Conservation (phyloP, 2,113 vertebrate species). For the Lepus europaeus region DNA sequence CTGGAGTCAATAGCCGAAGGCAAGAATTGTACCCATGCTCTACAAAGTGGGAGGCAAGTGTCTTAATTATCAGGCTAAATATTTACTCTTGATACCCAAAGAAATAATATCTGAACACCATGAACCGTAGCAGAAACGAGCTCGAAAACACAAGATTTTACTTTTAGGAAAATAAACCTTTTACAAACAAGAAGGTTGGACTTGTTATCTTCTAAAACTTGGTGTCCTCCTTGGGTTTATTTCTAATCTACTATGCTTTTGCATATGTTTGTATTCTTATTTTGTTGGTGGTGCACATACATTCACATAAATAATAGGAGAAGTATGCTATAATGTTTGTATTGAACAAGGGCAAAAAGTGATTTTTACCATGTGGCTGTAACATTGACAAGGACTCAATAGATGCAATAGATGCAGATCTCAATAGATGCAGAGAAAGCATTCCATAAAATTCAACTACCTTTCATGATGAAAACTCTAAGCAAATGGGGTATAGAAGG, state of each 20-base stretch:
- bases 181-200: not conserved
- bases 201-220: not conserved
- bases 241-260: not conserved
- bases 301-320: not conserved
- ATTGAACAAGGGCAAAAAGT: not conserved
- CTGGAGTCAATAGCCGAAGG: too few relatives aligned
- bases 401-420: too few relatives aligned
- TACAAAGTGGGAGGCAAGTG: too few relatives aligned
- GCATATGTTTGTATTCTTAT: not conserved
- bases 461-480: too few relatives aligned
- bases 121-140: not conserved
- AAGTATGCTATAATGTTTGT: not conserved
- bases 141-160: not conserved
- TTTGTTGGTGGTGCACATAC: not conserved
- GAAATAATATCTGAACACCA: not conserved
- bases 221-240: not conserved
- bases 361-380: not conserved
- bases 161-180: not conserved
- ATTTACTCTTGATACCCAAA: not conserved
- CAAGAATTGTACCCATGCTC: too few relatives aligned
- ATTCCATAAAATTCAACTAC: too few relatives aligned
- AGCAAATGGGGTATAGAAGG: too few relatives aligned
- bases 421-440: too few relatives aligned
- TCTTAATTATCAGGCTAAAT: too few relatives aligned
- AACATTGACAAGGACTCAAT: not conserved